Base-by-base conservation (phyloP, 2,797 vertebrate species). In the Columba guinea region DNA sequence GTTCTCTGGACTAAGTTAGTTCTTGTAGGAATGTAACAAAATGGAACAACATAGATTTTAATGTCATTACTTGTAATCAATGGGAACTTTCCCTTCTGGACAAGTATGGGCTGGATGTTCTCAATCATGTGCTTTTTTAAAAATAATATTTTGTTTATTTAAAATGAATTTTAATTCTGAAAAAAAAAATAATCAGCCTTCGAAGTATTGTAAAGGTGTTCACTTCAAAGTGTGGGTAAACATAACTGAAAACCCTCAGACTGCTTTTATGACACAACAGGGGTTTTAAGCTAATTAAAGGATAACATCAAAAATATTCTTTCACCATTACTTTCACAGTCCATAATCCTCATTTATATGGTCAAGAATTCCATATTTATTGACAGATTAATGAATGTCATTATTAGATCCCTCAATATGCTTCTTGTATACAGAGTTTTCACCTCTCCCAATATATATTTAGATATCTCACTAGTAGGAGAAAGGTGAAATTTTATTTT, bases 61-160 rank as follows among this genome's bases (percentile, higher is more conserved):
- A 28, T 1, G 4, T 65, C 0, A 23, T 51, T 80, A 22, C 16
- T 14, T 84, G 21, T 56, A 70, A 49, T 56, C 16, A 58, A 0
- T 7, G 17, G 10, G 7, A 64, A 34, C 22, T 59, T 85, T 75
- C 18, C 7, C 3, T 46, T 76, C 44, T 34, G 8, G 18, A 59
- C 1, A 48, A 35, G 10, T 16, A 14, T 71, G 8, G 5, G 4
- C 10, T 34, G 7, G 2, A 5, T 64, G 5, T 6, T 60, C 8
- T 37, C 18, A 26, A 12, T 41, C 71, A 51, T 46, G 4, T 59
- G 18, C 0, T 28, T 34, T 35, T 21, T 15, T 6, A 21, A 21
- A 41, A 35, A 32, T 24, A 23, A 3, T 52, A 3, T 51, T 52
- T 51, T 53, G 6, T 44, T 49, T 39, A 86, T 68, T 84, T 35